These are phyloP conservation scores for Mongoloraphidia duomilia DNA, from an alignment of 2,888 invertebrate species.

Conservation along the genomic window DNA sequence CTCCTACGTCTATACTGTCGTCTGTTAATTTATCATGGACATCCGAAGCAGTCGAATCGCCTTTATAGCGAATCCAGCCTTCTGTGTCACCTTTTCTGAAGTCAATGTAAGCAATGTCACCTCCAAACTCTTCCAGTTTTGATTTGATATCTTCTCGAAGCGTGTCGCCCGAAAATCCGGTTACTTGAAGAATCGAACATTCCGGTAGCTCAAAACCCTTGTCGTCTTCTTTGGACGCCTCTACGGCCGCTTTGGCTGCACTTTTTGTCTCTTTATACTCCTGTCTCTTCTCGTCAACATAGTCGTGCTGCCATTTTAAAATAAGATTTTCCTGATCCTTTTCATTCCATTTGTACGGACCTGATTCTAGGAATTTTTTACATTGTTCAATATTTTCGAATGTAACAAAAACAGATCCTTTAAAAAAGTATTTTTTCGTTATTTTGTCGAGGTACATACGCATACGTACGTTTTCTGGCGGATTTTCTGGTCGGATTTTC, in stretches of 20 bases:
- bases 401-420: constrained; percentile 85
- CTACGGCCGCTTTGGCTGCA: constrained; percentile 34
- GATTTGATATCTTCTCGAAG: constrained; percentile 61
- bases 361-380: constrained; percentile 54
- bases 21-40: constrained; percentile 47
- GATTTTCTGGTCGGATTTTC: constrained; percentile 25
- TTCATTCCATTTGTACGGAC: constrained; percentile 44
- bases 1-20: constrained; percentile 40
- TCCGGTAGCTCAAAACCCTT: constrained; percentile 45
- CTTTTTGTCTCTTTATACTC: constrained; percentile 42
- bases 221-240: constrained; percentile 34
- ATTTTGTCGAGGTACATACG: constrained; percentile 43
- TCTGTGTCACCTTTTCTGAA: constrained; percentile 57
- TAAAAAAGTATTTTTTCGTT: constrained; percentile 53
- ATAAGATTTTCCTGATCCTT: constrained; percentile 43
- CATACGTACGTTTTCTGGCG: constrained; percentile 47
- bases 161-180: constrained; percentile 37
- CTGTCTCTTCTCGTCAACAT: constrained; percentile 49
- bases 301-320: constrained; percentile 55
- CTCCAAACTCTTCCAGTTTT: constrained; percentile 43
- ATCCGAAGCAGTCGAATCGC: constrained; percentile 52
- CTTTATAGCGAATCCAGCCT: constrained; percentile 56
- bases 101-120: constrained; percentile 58
- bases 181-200: constrained; percentile 60
- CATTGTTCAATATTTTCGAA: constrained; percentile 72